phyloP scores from a whole-genome alignment of 2,797 vertebrate species.

The Platyrinchus mystaceus region DNA sequence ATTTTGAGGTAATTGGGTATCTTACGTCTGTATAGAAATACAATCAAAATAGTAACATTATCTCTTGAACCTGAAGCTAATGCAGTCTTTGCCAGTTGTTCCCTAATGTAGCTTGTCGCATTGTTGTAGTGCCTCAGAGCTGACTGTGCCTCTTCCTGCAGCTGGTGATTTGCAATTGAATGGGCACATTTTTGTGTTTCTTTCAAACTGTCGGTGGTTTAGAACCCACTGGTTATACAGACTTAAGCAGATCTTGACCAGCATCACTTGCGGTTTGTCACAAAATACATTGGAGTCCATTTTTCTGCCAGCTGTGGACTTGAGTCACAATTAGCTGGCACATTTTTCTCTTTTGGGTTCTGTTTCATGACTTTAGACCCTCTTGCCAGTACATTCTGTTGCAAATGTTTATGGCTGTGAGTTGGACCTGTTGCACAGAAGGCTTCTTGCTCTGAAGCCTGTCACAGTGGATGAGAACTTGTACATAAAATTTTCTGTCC shows the following conservation, averaged over 20 bases:
- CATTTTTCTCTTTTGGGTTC: neutral
- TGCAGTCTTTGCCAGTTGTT: slow-evolving; percentile 62
- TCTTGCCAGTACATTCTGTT: slow-evolving; percentile 31
- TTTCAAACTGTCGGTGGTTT: neutral
- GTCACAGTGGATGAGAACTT: neutral
- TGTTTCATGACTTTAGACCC: slow-evolving; percentile 47
- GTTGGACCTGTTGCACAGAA: slow-evolving; percentile 22
- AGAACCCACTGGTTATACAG: neutral
- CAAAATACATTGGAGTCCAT: neutral
- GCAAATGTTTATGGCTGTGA: slow-evolving; percentile 31
- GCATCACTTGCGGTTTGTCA: neutral
- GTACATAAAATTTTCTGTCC: neutral
- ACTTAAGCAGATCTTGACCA: neutral
- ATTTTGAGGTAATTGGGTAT: neutral
- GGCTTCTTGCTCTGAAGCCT: neutral
- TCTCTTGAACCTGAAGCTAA: slow-evolving; percentile 70
- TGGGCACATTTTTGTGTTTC: accelerated
- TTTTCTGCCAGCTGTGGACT: neutral
- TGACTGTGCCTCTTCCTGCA: neutral
- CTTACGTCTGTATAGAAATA: slow-evolving; percentile 64
- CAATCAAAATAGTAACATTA: slow-evolving; percentile 67
- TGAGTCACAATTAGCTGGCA: neutral
- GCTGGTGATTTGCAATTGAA: neutral
- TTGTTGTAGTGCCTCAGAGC: slow-evolving; percentile 1
- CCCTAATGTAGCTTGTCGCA: slow-evolving; percentile 55